Percentiles rank a stretch among this genome's conserved stretches.
Conservation (phyloP, 2,113 vertebrate species). For the Struthio camelus region DNA sequence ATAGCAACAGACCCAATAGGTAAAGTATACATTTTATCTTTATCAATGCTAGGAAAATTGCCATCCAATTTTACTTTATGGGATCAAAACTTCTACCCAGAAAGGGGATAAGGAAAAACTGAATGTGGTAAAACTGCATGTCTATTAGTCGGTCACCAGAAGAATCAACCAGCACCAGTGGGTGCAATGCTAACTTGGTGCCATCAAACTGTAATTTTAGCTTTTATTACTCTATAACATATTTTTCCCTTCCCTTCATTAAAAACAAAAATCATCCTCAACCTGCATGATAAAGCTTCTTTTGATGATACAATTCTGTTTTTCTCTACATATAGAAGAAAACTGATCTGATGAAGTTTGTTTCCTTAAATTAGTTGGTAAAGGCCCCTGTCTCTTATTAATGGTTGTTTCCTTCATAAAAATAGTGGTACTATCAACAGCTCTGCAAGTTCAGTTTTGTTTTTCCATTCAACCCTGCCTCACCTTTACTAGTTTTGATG, state of each 20-base stretch:
- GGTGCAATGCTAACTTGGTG: background rate
- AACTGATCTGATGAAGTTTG: background rate
- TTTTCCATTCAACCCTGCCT: background rate
- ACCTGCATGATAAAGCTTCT: background rate
- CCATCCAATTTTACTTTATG: background rate
- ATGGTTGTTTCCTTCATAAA: background rate
- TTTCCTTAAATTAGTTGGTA: background rate
- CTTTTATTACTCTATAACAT: background rate
- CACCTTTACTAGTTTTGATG: background rate
- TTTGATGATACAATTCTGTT: background rate
- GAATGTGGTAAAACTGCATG: background rate
- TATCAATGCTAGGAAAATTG: background rate
- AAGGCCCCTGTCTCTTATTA: background rate
- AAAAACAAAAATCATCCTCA: background rate
- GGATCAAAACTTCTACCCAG: background rate
- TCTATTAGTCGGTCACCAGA: background rate
- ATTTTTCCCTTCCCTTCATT: background rate
- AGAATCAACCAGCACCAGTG: background rate
- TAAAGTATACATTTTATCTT: background rate
- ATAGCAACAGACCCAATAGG: background rate
- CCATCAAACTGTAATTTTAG: background rate
- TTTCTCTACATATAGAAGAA: background rate
- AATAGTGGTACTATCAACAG: background rate
- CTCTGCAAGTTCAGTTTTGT: background rate
- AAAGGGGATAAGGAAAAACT: background rate